Percentiles rank a stretch among this genome's conserved stretches.
These are phyloP conservation scores for Pygathrix nemaeus DNA, from an alignment of 2,113 vertebrate genomes.

Conservation along the genomic window DNA sequence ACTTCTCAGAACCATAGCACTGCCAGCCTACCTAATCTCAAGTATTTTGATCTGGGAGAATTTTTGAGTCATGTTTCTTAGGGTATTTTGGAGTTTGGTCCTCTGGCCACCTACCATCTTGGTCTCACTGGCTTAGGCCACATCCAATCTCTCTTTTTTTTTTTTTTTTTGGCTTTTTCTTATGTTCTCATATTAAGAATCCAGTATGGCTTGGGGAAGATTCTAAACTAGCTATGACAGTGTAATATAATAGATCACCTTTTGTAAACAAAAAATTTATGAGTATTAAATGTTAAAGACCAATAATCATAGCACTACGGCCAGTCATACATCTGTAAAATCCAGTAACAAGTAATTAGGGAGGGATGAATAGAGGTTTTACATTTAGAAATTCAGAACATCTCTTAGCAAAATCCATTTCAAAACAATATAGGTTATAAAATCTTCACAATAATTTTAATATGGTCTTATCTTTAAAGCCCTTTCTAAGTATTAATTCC, in stretches of 20 bases:
- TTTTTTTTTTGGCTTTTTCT: background rate
- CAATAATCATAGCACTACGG: background rate
- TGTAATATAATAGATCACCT: background rate
- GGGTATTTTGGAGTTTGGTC: background rate
- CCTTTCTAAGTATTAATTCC: conserved; percentile 62
- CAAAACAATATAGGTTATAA: conserved; percentile 41
- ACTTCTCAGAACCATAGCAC: background rate
- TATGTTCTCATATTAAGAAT: background rate
- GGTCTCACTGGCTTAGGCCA: background rate
- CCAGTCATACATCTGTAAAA: conserved; percentile 14
- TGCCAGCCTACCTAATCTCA: background rate
- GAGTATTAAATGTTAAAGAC: conserved; percentile 36
- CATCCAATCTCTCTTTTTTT: background rate
- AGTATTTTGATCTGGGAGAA: accelerated
- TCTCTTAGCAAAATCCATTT: conserved; percentile 41
- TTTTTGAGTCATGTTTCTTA: background rate
- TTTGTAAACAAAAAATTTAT: conserved; percentile 52
- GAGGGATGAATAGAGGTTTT: conserved; percentile 21
- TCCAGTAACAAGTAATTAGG: conserved; percentile 55
- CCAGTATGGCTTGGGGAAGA: background rate
- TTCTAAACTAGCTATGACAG: background rate
- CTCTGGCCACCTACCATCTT: background rate
- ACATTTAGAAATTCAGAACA: conserved; percentile 24
- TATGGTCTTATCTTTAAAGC: conserved; percentile 58
- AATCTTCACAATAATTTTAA: conserved; percentile 61